Base-by-base conservation (phyloP, 1,140 invertebrate genomes). In the Scaptomyza montana region DNA sequence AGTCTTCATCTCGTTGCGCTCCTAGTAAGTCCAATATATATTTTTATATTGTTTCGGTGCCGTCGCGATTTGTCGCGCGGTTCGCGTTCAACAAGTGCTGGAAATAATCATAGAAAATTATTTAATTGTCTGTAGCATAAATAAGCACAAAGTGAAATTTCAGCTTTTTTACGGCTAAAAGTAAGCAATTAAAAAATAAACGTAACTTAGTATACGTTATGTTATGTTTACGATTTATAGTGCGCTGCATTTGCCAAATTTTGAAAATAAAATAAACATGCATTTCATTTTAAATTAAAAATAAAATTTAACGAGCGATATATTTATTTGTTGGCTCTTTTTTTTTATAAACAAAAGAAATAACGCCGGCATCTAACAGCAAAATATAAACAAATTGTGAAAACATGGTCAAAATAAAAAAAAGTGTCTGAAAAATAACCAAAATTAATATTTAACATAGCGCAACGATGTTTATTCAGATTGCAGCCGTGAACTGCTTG, bases 1-100 rank as follows among this genome's bases (percentile, higher is more conserved):
- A 87, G 82, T 89, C 82, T 89, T 75, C 73, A 74, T 54, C 72
- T 77, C 84, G 79, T 53, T 39, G 68, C 79, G 84, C 68, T 68
- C 72, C 79, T 55, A 77, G 84, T 81, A 89, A 81, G 84, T 87
- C 69, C 60, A 78, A 59, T 49, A 33, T 39, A 49, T 47, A 43
- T 47, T 46, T 46, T 16, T 53, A 30, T 39, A 6, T 61, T 16
- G 59, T 45, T 28, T 46, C n/a, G 21, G 16, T 28, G 28, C 47
- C n/a, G 25, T 19, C 56, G 53, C 36, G 53, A 28, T 28, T 57
- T 57, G 7, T 62, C 73, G 78, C 54, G 33, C 60, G 41, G 39
- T 36, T 45, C 28, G 28, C 55, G 47, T 30, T 36, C 77, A 66
- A 61, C 56, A 50, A 61, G 64, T 68, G 45, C 36, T 10, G 10